A percentile compares a stretch with the other conserved stretches of the same genome.
These are phyloP conservation scores for Troilus luridus DNA, from an alignment of 2,888 invertebrate genomes.

Conservation along the genomic window DNA sequence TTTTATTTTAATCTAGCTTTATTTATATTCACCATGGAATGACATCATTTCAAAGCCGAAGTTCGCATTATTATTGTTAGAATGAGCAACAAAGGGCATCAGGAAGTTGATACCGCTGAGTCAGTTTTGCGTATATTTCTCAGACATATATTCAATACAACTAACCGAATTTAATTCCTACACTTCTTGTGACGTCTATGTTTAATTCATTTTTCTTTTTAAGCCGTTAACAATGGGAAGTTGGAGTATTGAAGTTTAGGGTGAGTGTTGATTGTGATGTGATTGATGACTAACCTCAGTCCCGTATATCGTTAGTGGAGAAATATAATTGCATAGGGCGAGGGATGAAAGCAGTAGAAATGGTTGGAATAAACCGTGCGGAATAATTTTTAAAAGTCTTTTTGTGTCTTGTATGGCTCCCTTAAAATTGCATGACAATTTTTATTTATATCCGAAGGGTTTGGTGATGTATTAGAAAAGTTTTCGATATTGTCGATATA, in stretches of 20 bases:
- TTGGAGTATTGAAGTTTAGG: not conserved
- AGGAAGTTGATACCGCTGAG: too few species aligned
- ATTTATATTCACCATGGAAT: too few species aligned
- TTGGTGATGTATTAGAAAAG: not conserved
- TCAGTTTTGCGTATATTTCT: too few species aligned
- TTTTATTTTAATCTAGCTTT: too few species aligned
- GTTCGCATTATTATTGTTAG: too few species aligned
- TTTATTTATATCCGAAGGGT: not conserved
- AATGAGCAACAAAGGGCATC: too few species aligned
- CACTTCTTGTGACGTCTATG: not conserved
- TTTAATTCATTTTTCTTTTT: not conserved
- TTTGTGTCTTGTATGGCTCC: not conserved
- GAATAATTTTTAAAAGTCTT: constrained; percentile 32
- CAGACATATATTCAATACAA: too few species aligned
- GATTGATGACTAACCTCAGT: not conserved
- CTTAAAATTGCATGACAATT: not conserved
- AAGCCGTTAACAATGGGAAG: not conserved
- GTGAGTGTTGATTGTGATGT: not conserved
- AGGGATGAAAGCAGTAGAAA: not conserved
- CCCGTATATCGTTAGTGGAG: not conserved
- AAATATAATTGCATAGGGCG: not conserved
- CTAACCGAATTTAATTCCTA: not conserved
- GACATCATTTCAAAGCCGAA: too few species aligned
- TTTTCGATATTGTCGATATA: too few species aligned
- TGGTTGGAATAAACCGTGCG: not conserved